Evolutionary conservation across 2,113 vertebrate genomes (phyloP), one percentile per base, ranked within the genome.

Genomic region (Cathartes aura): DNA sequence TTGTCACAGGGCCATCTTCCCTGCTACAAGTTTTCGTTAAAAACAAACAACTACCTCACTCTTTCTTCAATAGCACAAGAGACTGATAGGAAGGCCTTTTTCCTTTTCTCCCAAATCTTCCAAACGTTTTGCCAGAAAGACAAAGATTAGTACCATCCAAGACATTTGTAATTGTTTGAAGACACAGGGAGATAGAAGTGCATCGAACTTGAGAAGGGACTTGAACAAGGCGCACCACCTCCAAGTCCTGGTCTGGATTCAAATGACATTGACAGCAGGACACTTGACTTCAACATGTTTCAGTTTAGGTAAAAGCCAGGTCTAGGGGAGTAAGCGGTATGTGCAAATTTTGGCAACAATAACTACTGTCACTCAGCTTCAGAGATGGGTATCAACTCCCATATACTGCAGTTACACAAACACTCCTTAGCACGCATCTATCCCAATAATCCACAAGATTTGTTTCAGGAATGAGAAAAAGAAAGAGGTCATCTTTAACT

Each of bases 351-450:
- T 38, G 36, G 12, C 52, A 79, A 26, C 3, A 67, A 20, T 27
- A 71, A n/a, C 10, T 68, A 43, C 32, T 9, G 6, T 22, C 29
- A 67, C 17, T 34, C 8, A 29, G 14, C 32, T 87, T 81, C 50
- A 82, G 72, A 82, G 12, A 30, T 12, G 3, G 11, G 10, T 18
- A 55, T 70, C 30, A 13, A 6, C 36, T 66, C 15, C 7, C 36
- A 43, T 5, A 6, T 20, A 24, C 64, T 34, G 27, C 53, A 68
- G 17, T 52, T 68, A 40, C 23, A 64, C 16, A 43, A 82, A 30
- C 6, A 47, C 16, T 7, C 3, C 5, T 19, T 8, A 32, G 8
- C 16, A 30, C 1, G 0, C 34, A 42, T 42, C n/a, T 38, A 71
- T 8, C 5, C 22, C 11, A 36, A 15, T 15, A 19, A 70, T 64